phyloP scores from a whole-genome alignment of 1,140 invertebrate species.

The Sarcophaga bullata region DNA sequence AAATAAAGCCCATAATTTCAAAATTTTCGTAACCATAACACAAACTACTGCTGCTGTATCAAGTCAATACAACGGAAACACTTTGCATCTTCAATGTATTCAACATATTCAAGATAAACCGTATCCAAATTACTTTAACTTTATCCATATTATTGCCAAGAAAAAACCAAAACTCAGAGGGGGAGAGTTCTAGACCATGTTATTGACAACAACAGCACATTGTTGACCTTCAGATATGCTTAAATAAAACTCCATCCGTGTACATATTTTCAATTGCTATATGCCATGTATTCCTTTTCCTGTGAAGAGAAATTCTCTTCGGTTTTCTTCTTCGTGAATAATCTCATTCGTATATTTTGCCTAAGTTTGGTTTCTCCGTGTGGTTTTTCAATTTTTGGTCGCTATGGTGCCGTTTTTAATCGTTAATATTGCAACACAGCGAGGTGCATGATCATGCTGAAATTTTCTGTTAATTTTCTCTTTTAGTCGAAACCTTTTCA shows the following conservation, averaged over 20 bases:
- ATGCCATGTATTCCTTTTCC: conserved; percentile 13
- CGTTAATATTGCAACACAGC: conserved; percentile 51
- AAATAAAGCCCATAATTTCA: too few relatives aligned
- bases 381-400: conserved; percentile 62
- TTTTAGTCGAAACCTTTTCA: not conserved
- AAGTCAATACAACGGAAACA: too few relatives aligned
- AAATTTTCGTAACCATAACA: too few relatives aligned
- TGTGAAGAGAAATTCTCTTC: not conserved
- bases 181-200: not conserved
- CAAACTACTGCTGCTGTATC: too few relatives aligned
- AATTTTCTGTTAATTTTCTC: not conserved
- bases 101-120: not conserved
- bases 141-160: conserved; percentile 32
- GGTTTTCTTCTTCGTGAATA: conserved; percentile 5
- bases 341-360: not conserved
- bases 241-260: not conserved
- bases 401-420: conserved; percentile 58
- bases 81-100: too few relatives aligned
- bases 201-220: conserved; percentile 11
- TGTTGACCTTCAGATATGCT: conserved; percentile 36
- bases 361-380: conserved; percentile 9
- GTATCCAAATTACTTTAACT: conserved; percentile 15
- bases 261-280: not conserved
- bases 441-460: conserved; percentile 56
- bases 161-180: conserved; percentile 32